These are phyloP conservation scores for Catostylus mosaicus DNA, from an alignment of 30 jellyfish, hydroid and myxozoan genomes.

Conservation along the genomic window DNA sequence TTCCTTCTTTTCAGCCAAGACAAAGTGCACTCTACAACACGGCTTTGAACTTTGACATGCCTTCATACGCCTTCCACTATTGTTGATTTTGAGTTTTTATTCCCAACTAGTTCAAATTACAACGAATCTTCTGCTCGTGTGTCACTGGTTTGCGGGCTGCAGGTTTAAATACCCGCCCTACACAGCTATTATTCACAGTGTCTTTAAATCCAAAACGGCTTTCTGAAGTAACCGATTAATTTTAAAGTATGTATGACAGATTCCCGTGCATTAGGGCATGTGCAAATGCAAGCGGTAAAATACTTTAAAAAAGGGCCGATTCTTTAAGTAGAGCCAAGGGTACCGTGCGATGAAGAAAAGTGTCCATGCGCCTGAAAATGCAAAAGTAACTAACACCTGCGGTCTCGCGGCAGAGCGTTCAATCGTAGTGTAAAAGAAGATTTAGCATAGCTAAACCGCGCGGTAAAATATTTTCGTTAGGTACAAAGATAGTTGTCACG, in stretches of 20 bases:
- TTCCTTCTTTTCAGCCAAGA: not conserved
- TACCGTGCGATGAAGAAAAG: not conserved
- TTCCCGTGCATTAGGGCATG: not conserved
- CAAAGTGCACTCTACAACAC: slow-evolving; percentile 8
- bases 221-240: not conserved
- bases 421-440: not conserved
- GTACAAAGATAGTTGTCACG: not conserved
- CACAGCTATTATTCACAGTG: not conserved
- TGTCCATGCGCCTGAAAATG: too few species aligned
- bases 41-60: not conserved
- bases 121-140: not conserved
- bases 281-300: not conserved
- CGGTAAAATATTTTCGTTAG: too few species aligned
- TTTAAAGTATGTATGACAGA: not conserved
- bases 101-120: not conserved
- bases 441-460: not conserved
- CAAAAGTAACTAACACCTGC: too few species aligned
- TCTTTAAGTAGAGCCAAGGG: not conserved
- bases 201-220: not conserved
- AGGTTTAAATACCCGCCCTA: not conserved
- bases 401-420: too few species aligned
- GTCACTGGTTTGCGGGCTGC: slow-evolving; percentile 7
- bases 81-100: slow-evolving; percentile 3
- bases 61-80: not conserved
- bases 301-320: not conserved